Percentiles rank a stretch among this genome's conserved stretches.
Conservation (phyloP, 64 coral and sea anemone species). For the Dendrophyllia cribrosa region DNA sequence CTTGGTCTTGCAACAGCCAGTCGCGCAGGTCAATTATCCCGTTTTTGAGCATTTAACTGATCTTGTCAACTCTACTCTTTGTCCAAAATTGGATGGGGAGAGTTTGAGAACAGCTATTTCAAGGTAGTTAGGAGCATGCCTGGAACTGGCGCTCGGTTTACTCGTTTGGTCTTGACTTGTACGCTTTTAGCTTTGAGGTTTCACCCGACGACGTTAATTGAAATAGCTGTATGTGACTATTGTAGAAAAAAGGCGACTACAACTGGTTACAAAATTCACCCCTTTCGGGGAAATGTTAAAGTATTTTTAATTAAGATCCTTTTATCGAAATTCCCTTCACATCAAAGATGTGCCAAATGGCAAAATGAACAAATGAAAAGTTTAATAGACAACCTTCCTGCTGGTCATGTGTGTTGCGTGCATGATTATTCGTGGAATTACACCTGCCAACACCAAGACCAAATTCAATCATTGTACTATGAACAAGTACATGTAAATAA, state of each 20-base stretch:
- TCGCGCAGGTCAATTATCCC: not conserved
- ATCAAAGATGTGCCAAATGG: not conserved
- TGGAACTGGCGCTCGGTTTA: too few species aligned
- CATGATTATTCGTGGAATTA: conserved; percentile 62
- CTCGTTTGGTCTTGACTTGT: too few species aligned
- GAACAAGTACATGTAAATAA: too few species aligned
- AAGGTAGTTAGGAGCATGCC: too few species aligned
- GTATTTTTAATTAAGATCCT: not conserved
- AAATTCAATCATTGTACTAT: conserved; percentile 52
- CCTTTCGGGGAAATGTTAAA: not conserved
- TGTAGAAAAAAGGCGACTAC: not conserved
- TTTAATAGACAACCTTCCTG: not conserved
- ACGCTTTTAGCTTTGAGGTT: too few species aligned
- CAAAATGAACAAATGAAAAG: not conserved
- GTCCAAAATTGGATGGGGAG: not conserved
- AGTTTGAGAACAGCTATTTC: too few species aligned
- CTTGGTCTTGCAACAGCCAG: not conserved
- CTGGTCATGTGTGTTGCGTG: not conserved
- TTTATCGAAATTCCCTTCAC: not conserved
- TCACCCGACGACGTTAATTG: too few species aligned
- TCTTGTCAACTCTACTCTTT: not conserved
- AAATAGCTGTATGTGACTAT: not conserved
- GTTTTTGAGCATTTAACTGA: conserved; percentile 24
- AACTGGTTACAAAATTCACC: not conserved
- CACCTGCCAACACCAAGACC: conserved; percentile 16